Evolutionary conservation across 2,888 invertebrate species (phyloP).

Genomic region (Hyposoter didymator): DNA sequence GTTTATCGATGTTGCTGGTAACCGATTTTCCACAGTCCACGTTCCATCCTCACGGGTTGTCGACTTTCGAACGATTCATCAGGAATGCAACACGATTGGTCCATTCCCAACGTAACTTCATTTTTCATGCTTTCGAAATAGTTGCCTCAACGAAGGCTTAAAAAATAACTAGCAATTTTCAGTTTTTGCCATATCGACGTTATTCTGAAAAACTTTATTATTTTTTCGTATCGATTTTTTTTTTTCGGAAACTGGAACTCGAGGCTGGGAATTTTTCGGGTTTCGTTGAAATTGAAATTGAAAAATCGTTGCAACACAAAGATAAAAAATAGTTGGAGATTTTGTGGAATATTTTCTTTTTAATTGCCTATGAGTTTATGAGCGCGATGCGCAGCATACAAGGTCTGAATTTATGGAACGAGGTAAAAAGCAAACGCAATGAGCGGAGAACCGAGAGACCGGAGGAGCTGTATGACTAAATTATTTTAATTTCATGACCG

Average conservation of each 20-base stretch:
- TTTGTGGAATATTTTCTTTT: not conserved
- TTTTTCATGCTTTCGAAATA: not conserved
- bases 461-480: conserved; percentile 70
- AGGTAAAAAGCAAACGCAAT: conserved; percentile 33
- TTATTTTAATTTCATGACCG: conserved; percentile 78
- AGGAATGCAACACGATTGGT: not conserved
- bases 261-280: no score
- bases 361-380: not conserved
- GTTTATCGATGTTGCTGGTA: conserved; percentile 1
- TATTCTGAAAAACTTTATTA: not conserved
- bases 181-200: not conserved
- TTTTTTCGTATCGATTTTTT: not conserved
- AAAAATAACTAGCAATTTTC: not conserved
- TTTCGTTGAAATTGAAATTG: no score
- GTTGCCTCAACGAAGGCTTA: not conserved
- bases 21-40: conserved; percentile 9
- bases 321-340: not conserved
- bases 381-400: not conserved
- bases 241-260: not conserved
- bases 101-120: not conserved
- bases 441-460: conserved; percentile 39
- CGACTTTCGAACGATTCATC: not conserved
- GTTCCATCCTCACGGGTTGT: not conserved
- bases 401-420: not conserved
- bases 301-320: not conserved